Conservation (phyloP, 2,888 invertebrate species). For the Deroplatys truncata region DNA sequence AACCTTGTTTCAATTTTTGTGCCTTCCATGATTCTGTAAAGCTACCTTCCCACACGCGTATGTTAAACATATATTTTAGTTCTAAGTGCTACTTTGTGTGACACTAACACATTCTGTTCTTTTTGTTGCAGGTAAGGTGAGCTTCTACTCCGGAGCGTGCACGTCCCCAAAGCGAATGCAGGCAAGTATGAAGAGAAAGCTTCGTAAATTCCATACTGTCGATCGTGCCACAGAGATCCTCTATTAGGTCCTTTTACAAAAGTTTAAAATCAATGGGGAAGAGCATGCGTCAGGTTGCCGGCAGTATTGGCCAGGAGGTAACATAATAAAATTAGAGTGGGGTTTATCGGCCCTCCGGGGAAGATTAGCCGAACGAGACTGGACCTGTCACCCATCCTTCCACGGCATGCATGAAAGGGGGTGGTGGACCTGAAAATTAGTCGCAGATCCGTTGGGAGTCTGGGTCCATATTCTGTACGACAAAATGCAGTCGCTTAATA, state of each 20-base stretch:
- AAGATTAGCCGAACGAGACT: background rate
- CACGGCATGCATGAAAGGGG: background rate
- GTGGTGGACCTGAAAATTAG: background rate
- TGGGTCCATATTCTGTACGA: background rate
- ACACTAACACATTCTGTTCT: background rate
- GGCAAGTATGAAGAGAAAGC: background rate
- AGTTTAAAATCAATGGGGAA: background rate
- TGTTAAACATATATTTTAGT: too few species aligned
- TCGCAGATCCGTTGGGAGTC: background rate
- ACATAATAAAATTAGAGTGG: background rate
- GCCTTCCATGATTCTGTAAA: too few species aligned
- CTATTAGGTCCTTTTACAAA: background rate
- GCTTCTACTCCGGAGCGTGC: background rate
- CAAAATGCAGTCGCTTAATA: background rate
- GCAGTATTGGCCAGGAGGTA: background rate
- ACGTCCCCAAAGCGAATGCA: background rate
- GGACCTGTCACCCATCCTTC: background rate
- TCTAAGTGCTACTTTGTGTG: too few species aligned
- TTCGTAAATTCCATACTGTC: background rate
- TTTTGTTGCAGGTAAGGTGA: background rate
- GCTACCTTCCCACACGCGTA: too few species aligned
- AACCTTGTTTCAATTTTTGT: too few species aligned
- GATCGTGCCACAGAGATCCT: background rate
- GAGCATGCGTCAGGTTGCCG: background rate
- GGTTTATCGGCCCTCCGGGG: background rate